Evolutionary conservation across 2,888 invertebrate genomes (phyloP).

Genomic region (Epirrita christyi): DNA sequence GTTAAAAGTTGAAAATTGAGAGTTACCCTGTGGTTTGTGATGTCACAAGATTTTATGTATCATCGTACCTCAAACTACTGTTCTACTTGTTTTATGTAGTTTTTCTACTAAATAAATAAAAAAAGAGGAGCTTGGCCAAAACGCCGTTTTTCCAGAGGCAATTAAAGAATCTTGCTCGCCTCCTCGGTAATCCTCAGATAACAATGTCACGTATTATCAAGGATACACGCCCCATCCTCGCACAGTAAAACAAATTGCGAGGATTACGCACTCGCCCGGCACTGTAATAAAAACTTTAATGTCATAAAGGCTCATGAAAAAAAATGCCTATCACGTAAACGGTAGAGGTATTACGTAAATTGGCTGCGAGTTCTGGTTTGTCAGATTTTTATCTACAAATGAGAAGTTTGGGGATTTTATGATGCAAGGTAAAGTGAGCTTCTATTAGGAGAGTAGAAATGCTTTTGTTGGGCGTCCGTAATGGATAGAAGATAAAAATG

Average conservation of each 20-base stretch:
- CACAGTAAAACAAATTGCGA: slow-evolving; percentile 73
- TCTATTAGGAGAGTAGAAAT: background rate
- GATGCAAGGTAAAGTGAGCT: slow-evolving; percentile 16
- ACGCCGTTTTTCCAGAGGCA: slow-evolving; percentile 19
- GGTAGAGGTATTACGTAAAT: slow-evolving; percentile 35
- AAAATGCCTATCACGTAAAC: slow-evolving; percentile 45
- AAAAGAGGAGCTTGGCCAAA: background rate
- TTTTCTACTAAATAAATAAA: no score
- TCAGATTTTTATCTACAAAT: slow-evolving; percentile 31
- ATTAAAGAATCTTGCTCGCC: slow-evolving; percentile 26
- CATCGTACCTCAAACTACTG: no score
- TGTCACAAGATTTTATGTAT: no score
- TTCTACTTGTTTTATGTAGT: no score
- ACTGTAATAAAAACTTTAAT: slow-evolving; percentile 61
- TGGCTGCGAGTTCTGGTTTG: slow-evolving; percentile 30
- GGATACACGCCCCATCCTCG: slow-evolving; percentile 57
- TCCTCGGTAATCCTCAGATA: slow-evolving; percentile 57
- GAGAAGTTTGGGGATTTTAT: slow-evolving; percentile 18
- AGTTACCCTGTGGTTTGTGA: no score
- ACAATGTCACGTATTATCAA: slow-evolving; percentile 74
- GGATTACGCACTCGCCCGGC: slow-evolving; percentile 64
- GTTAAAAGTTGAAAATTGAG: no score
- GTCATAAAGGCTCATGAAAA: slow-evolving; percentile 51
- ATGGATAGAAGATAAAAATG: no score
- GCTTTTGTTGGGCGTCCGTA: no score